phyloP scores from a whole-genome alignment of 2,113 vertebrate species.

The Sialia sialis region DNA sequence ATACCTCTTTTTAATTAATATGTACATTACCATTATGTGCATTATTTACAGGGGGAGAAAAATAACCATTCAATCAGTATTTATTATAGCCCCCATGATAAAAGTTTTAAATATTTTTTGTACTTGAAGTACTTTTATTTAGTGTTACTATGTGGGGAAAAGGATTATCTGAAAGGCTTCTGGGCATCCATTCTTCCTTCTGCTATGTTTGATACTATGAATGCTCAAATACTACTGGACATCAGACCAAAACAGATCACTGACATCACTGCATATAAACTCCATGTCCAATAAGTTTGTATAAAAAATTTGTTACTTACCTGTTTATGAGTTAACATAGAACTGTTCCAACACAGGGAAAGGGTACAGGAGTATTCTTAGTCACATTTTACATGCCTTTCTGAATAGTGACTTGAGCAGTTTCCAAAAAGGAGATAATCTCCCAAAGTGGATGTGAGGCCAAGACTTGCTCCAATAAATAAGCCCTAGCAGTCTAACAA shows the following conservation, averaged over 20 bases:
- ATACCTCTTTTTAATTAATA: neutral
- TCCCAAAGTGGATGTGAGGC: fast-evolving
- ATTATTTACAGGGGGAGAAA: neutral
- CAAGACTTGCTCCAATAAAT: neutral
- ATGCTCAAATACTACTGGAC: neutral
- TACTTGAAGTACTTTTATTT: neutral
- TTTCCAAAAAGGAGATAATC: neutral
- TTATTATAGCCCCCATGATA: neutral
- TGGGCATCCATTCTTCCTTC: neutral
- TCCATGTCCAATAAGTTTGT: neutral
- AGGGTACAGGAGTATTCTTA: neutral
- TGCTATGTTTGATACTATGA: neutral
- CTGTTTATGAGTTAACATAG: neutral
- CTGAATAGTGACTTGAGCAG: neutral
- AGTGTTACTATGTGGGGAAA: neutral
- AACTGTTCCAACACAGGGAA: neutral
- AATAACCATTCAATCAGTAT: neutral
- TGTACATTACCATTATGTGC: no score
- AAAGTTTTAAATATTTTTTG: neutral
- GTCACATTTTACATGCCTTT: neutral
- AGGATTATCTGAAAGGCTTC: neutral
- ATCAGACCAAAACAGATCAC: neutral
- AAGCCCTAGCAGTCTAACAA: neutral
- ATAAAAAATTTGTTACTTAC: neutral
- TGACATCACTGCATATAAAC: neutral